phyloP scores from a whole-genome alignment of 1,140 invertebrate species.

The Achatina immaculata region DNA sequence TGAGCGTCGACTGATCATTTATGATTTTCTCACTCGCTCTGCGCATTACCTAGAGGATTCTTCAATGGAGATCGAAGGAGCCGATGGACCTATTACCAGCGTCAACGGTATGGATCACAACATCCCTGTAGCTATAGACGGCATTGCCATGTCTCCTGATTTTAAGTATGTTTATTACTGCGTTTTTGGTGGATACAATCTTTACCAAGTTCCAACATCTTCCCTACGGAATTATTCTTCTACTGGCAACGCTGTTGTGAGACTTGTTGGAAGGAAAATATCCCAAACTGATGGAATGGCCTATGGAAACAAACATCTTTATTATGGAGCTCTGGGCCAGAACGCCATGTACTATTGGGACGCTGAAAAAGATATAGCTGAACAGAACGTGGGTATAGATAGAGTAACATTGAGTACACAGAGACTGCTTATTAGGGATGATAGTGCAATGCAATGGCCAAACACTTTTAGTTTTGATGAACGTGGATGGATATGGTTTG shows the following conservation, averaged over 20 bases:
- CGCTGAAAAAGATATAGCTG: background rate
- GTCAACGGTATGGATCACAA: conserved; percentile 12
- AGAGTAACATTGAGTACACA: conserved; percentile 45
- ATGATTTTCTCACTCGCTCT: conserved; percentile 36
- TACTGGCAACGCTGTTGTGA: background rate
- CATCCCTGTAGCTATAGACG: conserved; percentile 42
- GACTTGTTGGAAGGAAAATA: conserved; percentile 39
- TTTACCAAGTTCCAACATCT: conserved; percentile 42
- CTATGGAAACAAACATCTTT: conserved; percentile 42
- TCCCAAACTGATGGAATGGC: conserved; percentile 46
- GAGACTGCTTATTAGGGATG: background rate
- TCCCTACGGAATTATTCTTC: conserved; percentile 12
- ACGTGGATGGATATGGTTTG: conserved; percentile 48
- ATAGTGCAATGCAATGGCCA: conserved; percentile 47
- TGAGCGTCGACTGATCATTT: conserved; percentile 44
- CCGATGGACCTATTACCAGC: conserved; percentile 14
- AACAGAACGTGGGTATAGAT: conserved; percentile 24
- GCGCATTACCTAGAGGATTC: conserved; percentile 44
- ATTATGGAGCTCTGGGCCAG: conserved; percentile 40
- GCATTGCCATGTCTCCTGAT: conserved; percentile 51
- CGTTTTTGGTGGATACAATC: conserved; percentile 32
- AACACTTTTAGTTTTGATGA: conserved; percentile 48
- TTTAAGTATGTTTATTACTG: conserved; percentile 52
- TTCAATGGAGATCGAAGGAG: conserved; percentile 43
- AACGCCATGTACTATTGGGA: conserved; percentile 43